Conservation (phyloP, 2,888 invertebrate species). For the Plebejus melissa region DNA sequence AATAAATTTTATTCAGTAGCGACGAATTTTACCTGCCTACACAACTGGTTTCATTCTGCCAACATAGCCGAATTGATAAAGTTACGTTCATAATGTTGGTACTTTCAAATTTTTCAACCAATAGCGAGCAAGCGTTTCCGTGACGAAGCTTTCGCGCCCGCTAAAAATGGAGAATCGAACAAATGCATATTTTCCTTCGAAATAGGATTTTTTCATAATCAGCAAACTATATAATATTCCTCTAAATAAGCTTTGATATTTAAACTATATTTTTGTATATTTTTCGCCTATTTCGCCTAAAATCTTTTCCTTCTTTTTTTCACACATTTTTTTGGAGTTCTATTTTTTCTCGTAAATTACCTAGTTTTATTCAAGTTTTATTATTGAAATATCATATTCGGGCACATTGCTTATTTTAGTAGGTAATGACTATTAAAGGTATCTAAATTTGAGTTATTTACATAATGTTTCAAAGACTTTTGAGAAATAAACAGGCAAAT, state of each 20-base stretch:
- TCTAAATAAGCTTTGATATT: neutral
- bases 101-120: conserved; percentile 57
- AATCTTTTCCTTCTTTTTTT: neutral
- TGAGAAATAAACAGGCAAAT: neutral
- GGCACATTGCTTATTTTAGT: neutral
- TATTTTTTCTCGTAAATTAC: neutral
- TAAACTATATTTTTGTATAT: neutral
- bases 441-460: no score
- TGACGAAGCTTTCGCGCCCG: conserved; percentile 73
- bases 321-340: neutral
- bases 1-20: conserved; percentile 63
- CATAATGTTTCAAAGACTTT: no score
- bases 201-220: neutral
- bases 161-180: conserved; percentile 43
- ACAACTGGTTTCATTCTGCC: conserved; percentile 75
- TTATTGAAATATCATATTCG: neutral
- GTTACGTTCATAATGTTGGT: conserved; percentile 58
- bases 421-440: no score
- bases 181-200: conserved; percentile 17
- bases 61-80: conserved; percentile 66
- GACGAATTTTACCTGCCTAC: conserved; percentile 73
- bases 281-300: neutral
- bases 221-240: neutral
- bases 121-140: conserved; percentile 50
- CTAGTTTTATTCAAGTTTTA: no score